Evolutionary conservation across 2,888 invertebrate species (phyloP).

Genomic region (Ptilodon capucinus): DNA sequence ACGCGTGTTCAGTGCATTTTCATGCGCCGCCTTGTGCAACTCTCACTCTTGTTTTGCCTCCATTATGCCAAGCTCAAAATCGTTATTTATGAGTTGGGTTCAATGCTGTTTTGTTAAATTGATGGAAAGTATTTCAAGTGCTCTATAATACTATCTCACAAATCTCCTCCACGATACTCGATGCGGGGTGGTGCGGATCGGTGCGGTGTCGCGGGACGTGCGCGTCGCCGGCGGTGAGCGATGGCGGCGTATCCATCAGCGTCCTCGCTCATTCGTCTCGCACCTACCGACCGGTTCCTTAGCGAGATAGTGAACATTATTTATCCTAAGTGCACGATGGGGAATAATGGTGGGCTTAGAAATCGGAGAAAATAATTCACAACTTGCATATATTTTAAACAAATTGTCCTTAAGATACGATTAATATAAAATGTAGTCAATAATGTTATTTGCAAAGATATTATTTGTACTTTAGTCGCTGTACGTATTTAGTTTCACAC

Average conservation of each 20-base stretch:
- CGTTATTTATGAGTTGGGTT: not conserved
- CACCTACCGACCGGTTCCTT: slow-evolving; percentile 1
- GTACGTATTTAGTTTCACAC: no score
- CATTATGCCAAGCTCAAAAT: not conserved
- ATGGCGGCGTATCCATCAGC: slow-evolving; percentile 2
- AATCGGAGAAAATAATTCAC: not conserved
- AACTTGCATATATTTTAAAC: not conserved
- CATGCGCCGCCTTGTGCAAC: no score
- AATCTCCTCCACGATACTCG: no score
- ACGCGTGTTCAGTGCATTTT: no score
- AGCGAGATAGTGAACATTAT: not conserved
- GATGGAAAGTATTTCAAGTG: not conserved
- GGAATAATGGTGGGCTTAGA: not conserved
- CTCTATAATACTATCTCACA: not conserved
- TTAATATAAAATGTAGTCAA: no score
- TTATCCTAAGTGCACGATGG: not conserved
- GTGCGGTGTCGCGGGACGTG: not conserved
- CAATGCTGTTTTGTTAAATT: not conserved
- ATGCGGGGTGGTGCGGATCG: not conserved
- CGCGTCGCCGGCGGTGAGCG: not conserved
- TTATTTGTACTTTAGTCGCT: no score
- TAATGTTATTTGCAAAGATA: no score
- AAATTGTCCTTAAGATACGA: not conserved
- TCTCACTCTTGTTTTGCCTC: no score
- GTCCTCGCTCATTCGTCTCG: slow-evolving; percentile 1